Conservation (phyloP, 2,888 invertebrate genomes). For the Drosophila anomelani region DNA sequence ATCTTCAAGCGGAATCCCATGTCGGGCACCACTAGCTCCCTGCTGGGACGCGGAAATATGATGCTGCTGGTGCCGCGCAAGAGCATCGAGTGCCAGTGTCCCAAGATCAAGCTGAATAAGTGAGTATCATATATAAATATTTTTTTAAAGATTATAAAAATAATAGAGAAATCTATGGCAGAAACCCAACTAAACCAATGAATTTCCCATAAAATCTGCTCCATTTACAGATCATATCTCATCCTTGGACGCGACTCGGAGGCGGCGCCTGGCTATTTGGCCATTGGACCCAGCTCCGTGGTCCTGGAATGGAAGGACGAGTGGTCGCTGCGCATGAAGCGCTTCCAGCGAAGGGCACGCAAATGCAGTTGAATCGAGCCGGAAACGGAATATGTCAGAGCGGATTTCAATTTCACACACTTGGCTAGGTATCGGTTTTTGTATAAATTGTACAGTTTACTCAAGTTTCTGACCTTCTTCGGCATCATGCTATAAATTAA, state of each 20-base stretch:
- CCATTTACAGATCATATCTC: conserved; percentile 78
- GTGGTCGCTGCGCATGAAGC: conserved; percentile 84
- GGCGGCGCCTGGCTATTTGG: conserved; percentile 83
- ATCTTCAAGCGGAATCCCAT: conserved; percentile 83
- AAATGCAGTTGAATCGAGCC: conserved; percentile 85
- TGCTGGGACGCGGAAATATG: conserved; percentile 83
- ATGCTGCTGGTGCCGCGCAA: conserved; percentile 83
- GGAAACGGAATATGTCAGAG: conserved; percentile 84
- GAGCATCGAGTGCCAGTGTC: conserved; percentile 83
- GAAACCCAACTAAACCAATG: no score
- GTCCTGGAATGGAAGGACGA: conserved; percentile 84
- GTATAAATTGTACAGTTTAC: conserved; percentile 85
- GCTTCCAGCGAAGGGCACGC: conserved; percentile 83
- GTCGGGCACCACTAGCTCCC: conserved; percentile 83
- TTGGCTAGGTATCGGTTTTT: conserved; percentile 84
- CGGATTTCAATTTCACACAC: conserved; percentile 84
- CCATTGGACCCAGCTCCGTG: conserved; percentile 83
- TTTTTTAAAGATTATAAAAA: no score
- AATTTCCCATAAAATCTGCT: neutral
- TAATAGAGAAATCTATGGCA: no score
- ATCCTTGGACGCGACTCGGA: conserved; percentile 83
- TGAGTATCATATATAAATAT: conserved; percentile 51
- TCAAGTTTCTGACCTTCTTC: conserved; percentile 84
- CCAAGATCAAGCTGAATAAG: conserved; percentile 83
- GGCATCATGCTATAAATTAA: conserved; percentile 82